Percentiles rank a stretch among this genome's conserved stretches.
Evolutionary conservation across 2,888 invertebrate genomes (phyloP).

Genomic region (Papilio protenor): DNA sequence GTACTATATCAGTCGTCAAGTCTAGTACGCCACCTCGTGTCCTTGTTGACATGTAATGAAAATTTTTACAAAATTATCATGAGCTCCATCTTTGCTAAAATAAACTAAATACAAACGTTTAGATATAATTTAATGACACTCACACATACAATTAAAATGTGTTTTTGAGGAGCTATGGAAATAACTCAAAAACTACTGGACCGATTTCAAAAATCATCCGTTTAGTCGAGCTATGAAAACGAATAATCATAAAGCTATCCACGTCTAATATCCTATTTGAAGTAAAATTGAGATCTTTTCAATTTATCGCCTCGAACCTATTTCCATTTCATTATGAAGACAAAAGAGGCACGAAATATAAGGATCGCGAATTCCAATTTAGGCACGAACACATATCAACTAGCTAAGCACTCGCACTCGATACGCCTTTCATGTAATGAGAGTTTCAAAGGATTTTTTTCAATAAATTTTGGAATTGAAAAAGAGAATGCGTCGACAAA

Average conservation of each 20-base stretch:
- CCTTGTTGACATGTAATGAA: too few relatives aligned
- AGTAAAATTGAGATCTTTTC: conserved; percentile 28
- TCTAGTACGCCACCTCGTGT: too few relatives aligned
- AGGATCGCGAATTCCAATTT: conserved; percentile 37
- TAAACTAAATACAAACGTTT: too few relatives aligned
- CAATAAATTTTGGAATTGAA: neutral
- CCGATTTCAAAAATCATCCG: too few relatives aligned
- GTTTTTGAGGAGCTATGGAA: too few relatives aligned
- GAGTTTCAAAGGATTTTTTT: neutral
- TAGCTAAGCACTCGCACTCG: neutral
- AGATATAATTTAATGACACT: too few relatives aligned
- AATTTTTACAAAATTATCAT: too few relatives aligned
- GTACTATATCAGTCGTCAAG: too few relatives aligned
- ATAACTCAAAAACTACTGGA: too few relatives aligned
- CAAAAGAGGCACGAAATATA: conserved; percentile 29
- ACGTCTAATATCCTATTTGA: conserved; percentile 21
- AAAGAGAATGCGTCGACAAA: neutral
- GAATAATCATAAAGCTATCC: conserved; percentile 6
- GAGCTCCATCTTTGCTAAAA: too few relatives aligned
- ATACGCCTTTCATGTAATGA: neutral
- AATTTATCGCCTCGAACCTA: conserved; percentile 31
- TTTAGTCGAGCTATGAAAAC: neutral
- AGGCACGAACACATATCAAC: conserved; percentile 29
- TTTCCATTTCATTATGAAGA: conserved; percentile 40
- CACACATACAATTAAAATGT: too few relatives aligned